Conservation (phyloP, 2,888 invertebrate species). For the Dendrolimus pini region DNA sequence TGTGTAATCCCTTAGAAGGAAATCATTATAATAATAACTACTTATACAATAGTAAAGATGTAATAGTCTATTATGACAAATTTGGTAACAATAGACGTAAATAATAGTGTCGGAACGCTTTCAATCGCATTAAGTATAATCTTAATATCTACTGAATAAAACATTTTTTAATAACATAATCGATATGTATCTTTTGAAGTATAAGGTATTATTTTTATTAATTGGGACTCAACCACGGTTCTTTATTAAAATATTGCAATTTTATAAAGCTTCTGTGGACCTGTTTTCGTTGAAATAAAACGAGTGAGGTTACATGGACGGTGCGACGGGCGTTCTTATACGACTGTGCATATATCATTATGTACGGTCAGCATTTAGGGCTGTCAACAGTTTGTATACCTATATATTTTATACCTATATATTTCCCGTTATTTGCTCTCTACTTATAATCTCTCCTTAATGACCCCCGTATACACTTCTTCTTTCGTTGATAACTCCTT, state of each 20-base stretch:
- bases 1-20: too few relatives aligned
- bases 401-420: too few relatives aligned
- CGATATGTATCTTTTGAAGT: not conserved
- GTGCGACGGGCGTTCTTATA: conserved; percentile 25
- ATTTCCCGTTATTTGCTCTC: too few relatives aligned
- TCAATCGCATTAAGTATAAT: too few relatives aligned
- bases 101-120: too few relatives aligned
- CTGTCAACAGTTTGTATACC: not conserved
- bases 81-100: too few relatives aligned
- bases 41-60: too few relatives aligned
- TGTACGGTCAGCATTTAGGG: conserved; percentile 16
- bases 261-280: conserved; percentile 54
- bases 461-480: too few relatives aligned
- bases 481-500: too few relatives aligned
- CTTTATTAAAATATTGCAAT: conserved; percentile 64
- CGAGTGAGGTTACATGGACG: conserved; percentile 28
- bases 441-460: too few relatives aligned
- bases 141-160: not conserved
- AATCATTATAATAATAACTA: too few relatives aligned
- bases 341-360: conserved; percentile 43
- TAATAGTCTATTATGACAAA: too few relatives aligned
- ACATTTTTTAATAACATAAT: not conserved
- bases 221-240: conserved; percentile 53
- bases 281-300: conserved; percentile 46
- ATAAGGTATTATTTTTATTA: conserved; percentile 39